phyloP scores from a whole-genome alignment of 2,797 vertebrate species.

The Enteromius radiatus region DNA sequence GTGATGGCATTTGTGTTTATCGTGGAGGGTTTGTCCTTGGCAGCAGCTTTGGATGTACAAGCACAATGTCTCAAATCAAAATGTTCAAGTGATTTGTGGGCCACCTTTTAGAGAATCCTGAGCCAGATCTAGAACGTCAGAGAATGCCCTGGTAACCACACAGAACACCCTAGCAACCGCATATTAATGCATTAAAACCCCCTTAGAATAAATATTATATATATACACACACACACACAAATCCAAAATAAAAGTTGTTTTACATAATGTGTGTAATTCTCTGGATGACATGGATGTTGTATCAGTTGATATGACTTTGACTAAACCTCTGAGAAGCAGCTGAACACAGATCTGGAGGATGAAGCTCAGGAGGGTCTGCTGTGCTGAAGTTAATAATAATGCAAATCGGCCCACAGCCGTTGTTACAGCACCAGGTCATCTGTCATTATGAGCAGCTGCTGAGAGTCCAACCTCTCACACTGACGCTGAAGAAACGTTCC shows the following conservation, averaged over 20 bases:
- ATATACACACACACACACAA: too few species aligned
- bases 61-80: background rate
- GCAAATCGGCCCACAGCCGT: background rate
- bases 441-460: constrained; percentile 1
- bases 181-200: background rate
- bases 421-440: background rate
- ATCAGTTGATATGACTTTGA: background rate
- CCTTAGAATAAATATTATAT: too few species aligned
- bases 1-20: background rate
- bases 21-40: background rate
- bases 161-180: background rate
- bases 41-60: background rate
- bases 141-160: background rate
- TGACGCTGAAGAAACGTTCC: background rate
- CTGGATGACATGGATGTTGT: background rate
- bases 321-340: background rate
- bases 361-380: background rate
- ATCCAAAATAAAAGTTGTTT: too few species aligned
- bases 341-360: background rate
- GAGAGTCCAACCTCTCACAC: background rate
- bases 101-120: background rate
- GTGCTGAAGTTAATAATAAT: background rate
- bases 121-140: background rate
- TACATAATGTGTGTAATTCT: background rate
- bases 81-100: background rate